Evolutionary conservation across 2,797 vertebrate genomes (phyloP), one percentile per base, ranked within the genome.

Genomic region (Delichon dasypus): DNA sequence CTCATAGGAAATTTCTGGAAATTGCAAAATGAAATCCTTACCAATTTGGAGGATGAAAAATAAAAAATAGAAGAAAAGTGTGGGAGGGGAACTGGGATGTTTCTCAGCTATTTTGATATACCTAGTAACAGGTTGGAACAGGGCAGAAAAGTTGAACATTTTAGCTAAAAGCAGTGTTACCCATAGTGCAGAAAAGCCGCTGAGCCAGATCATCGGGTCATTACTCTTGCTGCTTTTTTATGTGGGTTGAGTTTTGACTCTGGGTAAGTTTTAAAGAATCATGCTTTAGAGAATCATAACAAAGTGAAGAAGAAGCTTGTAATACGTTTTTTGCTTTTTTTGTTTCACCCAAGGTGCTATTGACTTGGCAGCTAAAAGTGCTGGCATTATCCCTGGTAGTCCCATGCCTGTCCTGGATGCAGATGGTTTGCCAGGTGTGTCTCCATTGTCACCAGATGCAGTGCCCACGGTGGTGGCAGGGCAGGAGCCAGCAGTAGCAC

Each of bases 321-420:
- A 54, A 88, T 38, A 27, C 13, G 6, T 2, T 9, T 70, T 73
- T 76, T 58, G 2, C 1, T 12, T 40, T n/a, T 38, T 88, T 47
- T 85, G 32, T 87, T 94, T 85, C 87, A 44, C 66, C 13, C 79
- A 95, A 99, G 99, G 99, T 98, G 98, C 99, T 87, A 99, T 99
- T 19, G 99, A 99, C 96, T 97, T 99, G 94, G 99, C 99, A 77
- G 99, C 99, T n/a, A 99, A 99, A 93, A 99, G 98, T 95, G 99
- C 99, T 27, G 99, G 99, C 72, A 99, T 99, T 96, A 99, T 99
- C 85, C 99, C 99, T 8, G 98, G 97, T 79, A 98, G 98, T 93
- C 98, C 99, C 15, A 88, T 98, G 84, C 98, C 95, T 40, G 98
- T 98, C 64, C 91, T 98, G 66, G 98, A 98, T 16, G 45, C 98